Base-by-base conservation (phyloP, 2,888 invertebrate genomes). In the Smittia sp. region DNA sequence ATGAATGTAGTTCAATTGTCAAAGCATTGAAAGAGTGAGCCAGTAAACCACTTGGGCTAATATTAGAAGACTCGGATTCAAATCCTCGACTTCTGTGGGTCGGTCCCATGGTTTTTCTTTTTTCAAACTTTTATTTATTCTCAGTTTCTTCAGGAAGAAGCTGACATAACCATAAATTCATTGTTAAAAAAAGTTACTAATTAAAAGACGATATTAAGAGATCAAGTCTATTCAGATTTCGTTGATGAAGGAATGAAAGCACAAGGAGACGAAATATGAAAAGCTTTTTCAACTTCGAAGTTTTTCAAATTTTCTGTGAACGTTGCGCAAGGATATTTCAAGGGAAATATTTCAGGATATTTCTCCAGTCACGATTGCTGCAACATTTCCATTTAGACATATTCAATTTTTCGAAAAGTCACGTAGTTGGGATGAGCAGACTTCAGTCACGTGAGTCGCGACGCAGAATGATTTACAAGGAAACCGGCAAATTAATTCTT, bases 241-340 rank as follows among this genome's bases (percentile, higher is more conserved):
- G 2, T 15, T 18, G n/a, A 18, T 3, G n/a, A 15, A 15, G 18
- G n/a, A 46, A 11, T 6, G 11, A 46, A 46, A 46, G 52, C 52
- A 3, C 32, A 9, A 9, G 32, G 9, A 32, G 32, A 15, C 18
- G 11, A 46, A 13, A 15, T 11, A 3, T 46, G 18, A 46, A 3
- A 11, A 58, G 58, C 58, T 58, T 58, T 67, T 39, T 69, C 54
- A 52, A 1, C 1, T 54, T 27, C 52, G 52, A 69, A 69, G 18
- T 24, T 27, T 24, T 69, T 69, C 20, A 32, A 69, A 69, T 69
- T 69, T 54, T 54, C 18, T 24, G 27, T 4, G 54, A 1, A 24
- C 69, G 69, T 69, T 69, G 41, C 1, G 68, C 25, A 69, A 69
- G 52, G 69, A 54, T 58, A 58, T 58, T 58, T 58, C 52, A 11